Percentiles rank a stretch among this genome's conserved stretches.
These are phyloP conservation scores for Drosophila limbata DNA, from an alignment of 2,888 invertebrate genomes.

Conservation along the genomic window DNA sequence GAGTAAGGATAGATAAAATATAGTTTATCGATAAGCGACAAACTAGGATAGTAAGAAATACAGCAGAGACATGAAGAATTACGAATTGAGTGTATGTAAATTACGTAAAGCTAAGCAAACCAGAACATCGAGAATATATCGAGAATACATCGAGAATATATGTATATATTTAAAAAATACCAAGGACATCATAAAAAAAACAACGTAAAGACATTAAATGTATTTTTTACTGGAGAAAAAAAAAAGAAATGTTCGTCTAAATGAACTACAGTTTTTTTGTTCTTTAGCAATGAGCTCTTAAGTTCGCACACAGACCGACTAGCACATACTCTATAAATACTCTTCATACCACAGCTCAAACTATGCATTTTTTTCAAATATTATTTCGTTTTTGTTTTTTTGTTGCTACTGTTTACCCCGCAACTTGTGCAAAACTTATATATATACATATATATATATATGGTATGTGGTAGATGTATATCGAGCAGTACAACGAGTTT, in stretches of 20 bases:
- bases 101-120: constrained; percentile 20
- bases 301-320: constrained; percentile 18
- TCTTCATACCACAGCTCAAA: not conserved
- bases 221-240: not conserved
- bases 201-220: not conserved
- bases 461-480: not conserved
- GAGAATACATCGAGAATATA: not conserved
- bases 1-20: not conserved
- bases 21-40: constrained; percentile 4
- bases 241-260: not conserved
- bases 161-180: not conserved
- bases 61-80: constrained; percentile 20
- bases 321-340: constrained; percentile 5
- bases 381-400: not conserved
- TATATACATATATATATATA: not conserved
- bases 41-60: constrained; percentile 2
- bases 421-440: constrained; percentile 26
- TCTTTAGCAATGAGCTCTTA: not conserved
- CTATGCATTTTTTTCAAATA: not conserved
- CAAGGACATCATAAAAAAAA: not conserved
- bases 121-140: constrained; percentile 5
- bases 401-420: constrained; percentile 1
- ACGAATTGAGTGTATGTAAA: constrained; percentile 12
- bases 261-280: not conserved
- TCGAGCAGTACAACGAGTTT: constrained; percentile 23